Conservation (phyloP, 2,888 invertebrate species). For the Eueremaeus valkanovi region DNA sequence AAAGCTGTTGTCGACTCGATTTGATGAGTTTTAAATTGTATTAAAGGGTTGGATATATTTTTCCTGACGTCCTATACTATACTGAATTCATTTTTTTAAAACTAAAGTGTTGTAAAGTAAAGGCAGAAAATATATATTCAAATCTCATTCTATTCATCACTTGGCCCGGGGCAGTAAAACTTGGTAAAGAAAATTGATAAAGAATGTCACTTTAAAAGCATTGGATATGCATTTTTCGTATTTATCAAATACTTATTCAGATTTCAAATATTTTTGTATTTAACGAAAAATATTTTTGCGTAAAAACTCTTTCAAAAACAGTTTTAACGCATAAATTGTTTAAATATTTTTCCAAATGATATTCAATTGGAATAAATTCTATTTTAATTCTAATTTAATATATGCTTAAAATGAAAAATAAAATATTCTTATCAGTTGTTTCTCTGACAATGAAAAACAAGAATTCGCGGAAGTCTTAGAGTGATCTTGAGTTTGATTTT, state of each 20-base stretch:
- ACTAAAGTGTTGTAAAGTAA: neutral
- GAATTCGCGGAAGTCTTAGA: neutral
- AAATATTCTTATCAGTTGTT: neutral
- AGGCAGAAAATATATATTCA: neutral
- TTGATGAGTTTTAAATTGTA: constrained; percentile 8
- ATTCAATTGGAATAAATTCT: neutral
- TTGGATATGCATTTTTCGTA: neutral
- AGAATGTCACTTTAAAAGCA: neutral
- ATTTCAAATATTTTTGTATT: neutral
- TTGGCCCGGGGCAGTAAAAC: neutral
- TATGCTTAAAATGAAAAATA: too few species aligned
- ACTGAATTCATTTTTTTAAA: neutral
- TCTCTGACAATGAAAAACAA: neutral
- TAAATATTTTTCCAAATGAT: neutral
- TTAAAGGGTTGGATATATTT: neutral
- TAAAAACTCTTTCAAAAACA: neutral
- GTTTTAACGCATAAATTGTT: neutral
- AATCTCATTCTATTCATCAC: constrained; percentile 3
- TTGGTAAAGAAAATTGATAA: neutral
- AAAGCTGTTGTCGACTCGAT: neutral
- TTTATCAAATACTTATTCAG: neutral
- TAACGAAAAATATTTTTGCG: too few species aligned
- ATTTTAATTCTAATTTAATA: neutral
- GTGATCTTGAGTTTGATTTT: neutral
- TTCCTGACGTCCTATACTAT: neutral